phyloP scores from a whole-genome alignment of 2,888 invertebrate species.

The Scaptomyza flava region DNA sequence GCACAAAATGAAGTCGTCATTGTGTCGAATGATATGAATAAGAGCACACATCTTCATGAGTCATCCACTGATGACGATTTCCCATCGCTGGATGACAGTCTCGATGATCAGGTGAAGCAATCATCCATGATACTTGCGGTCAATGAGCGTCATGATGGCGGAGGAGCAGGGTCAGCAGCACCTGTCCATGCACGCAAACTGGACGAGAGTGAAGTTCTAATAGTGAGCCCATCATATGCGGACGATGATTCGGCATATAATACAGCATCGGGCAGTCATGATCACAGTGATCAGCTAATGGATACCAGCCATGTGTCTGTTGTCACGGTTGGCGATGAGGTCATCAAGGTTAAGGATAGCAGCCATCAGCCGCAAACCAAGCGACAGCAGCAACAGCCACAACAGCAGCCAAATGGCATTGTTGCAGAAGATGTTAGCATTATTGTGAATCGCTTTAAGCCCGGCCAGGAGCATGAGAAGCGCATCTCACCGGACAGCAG shows the following conservation, averaged over 20 bases:
- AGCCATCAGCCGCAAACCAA: slow-evolving; percentile 79
- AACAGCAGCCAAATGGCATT: slow-evolving; percentile 85
- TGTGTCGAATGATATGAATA: slow-evolving; percentile 91
- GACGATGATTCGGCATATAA: slow-evolving; percentile 88
- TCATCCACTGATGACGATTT: slow-evolving; percentile 92
- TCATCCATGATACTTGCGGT: slow-evolving; percentile 82
- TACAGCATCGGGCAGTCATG: slow-evolving; percentile 79
- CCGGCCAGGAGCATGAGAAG: slow-evolving; percentile 67
- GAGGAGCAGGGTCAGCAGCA: slow-evolving; percentile 4
- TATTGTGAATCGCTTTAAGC: slow-evolving; percentile 83
- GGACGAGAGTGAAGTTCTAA: slow-evolving; percentile 94
- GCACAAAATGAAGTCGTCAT: slow-evolving; percentile 89
- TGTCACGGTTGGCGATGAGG: slow-evolving; percentile 93
- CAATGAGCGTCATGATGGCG: slow-evolving; percentile 57
- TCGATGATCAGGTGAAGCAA: slow-evolving; percentile 86
- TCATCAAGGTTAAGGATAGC: slow-evolving; percentile 90
- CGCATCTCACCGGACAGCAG: slow-evolving; percentile 88
- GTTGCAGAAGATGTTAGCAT: slow-evolving; percentile 83
- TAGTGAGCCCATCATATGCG: slow-evolving; percentile 89
- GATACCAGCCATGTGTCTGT: slow-evolving; percentile 97
- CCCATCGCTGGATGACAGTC: slow-evolving; percentile 91
- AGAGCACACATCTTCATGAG: slow-evolving; percentile 86
- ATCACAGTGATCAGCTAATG: slow-evolving; percentile 82
- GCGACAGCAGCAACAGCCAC: slow-evolving; percentile 1
- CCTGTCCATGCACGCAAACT: slow-evolving; percentile 87